These are phyloP conservation scores for Orthonevra nobilis DNA, from an alignment of 2,888 invertebrate species.

Conservation along the genomic window DNA sequence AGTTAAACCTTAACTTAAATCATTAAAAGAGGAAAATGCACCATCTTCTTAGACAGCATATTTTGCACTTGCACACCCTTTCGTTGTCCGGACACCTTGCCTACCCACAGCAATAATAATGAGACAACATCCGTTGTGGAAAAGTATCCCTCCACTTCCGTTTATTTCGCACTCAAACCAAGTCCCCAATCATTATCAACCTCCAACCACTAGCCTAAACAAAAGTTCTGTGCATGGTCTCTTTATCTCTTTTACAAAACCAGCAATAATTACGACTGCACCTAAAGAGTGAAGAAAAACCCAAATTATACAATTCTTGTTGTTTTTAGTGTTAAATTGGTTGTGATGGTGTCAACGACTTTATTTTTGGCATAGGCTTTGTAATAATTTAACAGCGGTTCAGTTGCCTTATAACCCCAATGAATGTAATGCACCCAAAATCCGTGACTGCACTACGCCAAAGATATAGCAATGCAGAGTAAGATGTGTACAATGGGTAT, in stretches of 20 bases:
- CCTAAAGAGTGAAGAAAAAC: neutral
- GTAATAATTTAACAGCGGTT: constrained; percentile 9
- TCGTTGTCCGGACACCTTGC: too few species aligned
- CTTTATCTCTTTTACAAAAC: constrained; percentile 16
- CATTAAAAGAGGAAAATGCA: too few species aligned
- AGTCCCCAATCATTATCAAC: constrained; percentile 4
- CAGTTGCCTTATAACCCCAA: neutral
- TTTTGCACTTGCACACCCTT: too few species aligned
- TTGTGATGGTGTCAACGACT: constrained; percentile 46
- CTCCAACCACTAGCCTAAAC: neutral
- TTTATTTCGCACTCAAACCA: constrained; percentile 7
- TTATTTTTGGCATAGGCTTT: constrained; percentile 19
- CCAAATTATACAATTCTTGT: neutral
- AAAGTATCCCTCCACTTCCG: constrained; percentile 2
- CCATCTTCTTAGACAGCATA: too few species aligned
- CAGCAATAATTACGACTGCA: constrained; percentile 26
- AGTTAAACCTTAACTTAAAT: too few species aligned
- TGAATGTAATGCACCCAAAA: constrained; percentile 22
- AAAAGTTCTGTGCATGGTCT: constrained; percentile 26
- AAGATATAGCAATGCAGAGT: constrained; percentile 29
- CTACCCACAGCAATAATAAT: too few species aligned
- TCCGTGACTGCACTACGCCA: constrained; percentile 13
- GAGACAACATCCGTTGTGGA: constrained; percentile 13
- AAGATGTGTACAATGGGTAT: constrained; percentile 25
- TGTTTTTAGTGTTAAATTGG: constrained; percentile 19